Base-by-base conservation (phyloP, 2,113 vertebrate species). In the Cololabis saira region DNA sequence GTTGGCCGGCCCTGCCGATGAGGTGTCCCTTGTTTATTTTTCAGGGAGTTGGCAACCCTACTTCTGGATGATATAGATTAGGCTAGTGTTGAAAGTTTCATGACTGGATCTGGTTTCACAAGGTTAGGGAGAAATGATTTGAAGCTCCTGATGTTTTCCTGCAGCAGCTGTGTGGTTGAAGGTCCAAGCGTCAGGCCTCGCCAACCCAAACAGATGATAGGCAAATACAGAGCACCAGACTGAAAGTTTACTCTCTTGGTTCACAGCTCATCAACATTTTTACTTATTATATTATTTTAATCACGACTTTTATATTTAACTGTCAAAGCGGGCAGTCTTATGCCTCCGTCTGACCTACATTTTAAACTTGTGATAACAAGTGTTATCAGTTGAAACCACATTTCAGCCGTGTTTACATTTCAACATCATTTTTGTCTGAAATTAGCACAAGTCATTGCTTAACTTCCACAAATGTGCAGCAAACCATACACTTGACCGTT, bases 391-490 rank as follows among this genome's bases (percentile, higher is more conserved):
- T 48, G 2, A 9, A 10, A 4, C 17, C 24, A 12, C 45, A 51
- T n/a, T 60, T 15, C 41, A 48, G 14, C 30, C 15, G 0, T 61
- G 24, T 74, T 77, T 59, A 64, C 55, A 17, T 54, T 61, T 53
- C 33, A 63, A 12, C 8, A 24, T 27, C n/a, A 57, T 68, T 21
- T 9, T 11, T 0, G 1, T 21, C 42, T 55, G 45, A 60, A 67
- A 19, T 43, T 37, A 24, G 7, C 24, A 21, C 16, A 54, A 44
- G 53, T 76, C 50, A 67, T 53, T 30, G 14, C 51, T 37, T 14
- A 76, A 76, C 41, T 62, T 70, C 24, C 64, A 56, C 64, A 81
- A 60, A 49, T 33, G 19, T 61, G 53, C n/a, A 9, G 22, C 51
- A 37, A 37, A 37, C 33, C 6, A 37, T 27, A 27, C 24, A 27